phyloP scores from a whole-genome alignment of 2,113 vertebrate genomes.

The Brachionichthys hirsutus region DNA sequence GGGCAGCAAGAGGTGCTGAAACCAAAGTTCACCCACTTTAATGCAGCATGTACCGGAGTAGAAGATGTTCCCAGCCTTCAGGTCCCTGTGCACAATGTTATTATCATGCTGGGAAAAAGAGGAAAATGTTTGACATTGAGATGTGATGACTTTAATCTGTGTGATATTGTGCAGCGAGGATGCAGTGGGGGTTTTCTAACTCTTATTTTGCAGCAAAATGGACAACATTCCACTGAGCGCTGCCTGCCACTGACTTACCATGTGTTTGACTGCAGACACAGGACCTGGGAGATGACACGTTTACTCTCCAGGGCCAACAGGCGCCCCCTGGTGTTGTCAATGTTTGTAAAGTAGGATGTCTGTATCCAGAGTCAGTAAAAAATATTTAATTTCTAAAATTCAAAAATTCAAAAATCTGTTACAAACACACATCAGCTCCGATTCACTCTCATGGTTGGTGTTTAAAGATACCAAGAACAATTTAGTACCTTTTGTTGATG shows the following conservation, averaged over 20 bases:
- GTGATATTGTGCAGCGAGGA: too few relatives aligned
- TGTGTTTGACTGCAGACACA: conserved; percentile 76
- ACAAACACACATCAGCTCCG: too few relatives aligned
- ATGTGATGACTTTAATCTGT: too few relatives aligned
- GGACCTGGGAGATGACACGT: conserved; percentile 75
- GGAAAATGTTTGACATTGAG: conserved; percentile 4
- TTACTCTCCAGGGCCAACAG: conserved; percentile 74
- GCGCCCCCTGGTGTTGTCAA: conserved; percentile 73
- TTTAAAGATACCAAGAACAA: too few relatives aligned
- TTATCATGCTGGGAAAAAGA: conserved; percentile 73
- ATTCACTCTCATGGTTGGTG: too few relatives aligned
- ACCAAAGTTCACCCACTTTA: conserved; percentile 81
- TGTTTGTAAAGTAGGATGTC: too few relatives aligned
- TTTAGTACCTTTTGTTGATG: too few relatives aligned
- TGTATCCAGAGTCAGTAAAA: too few relatives aligned
- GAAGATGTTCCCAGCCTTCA: conserved; percentile 80
- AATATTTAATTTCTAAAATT: too few relatives aligned
- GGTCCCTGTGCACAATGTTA: conserved; percentile 77
- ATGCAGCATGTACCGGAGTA: conserved; percentile 74
- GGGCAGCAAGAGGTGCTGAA: conserved; percentile 68
- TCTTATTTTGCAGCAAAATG: neutral
- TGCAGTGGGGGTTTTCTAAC: too few relatives aligned
- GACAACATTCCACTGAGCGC: neutral
- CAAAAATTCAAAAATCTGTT: too few relatives aligned
- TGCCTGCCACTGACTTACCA: conserved; percentile 58